Evolutionary conservation across 1,140 invertebrate species (phyloP).

Genomic region (Drosophila nannoptera): DNA sequence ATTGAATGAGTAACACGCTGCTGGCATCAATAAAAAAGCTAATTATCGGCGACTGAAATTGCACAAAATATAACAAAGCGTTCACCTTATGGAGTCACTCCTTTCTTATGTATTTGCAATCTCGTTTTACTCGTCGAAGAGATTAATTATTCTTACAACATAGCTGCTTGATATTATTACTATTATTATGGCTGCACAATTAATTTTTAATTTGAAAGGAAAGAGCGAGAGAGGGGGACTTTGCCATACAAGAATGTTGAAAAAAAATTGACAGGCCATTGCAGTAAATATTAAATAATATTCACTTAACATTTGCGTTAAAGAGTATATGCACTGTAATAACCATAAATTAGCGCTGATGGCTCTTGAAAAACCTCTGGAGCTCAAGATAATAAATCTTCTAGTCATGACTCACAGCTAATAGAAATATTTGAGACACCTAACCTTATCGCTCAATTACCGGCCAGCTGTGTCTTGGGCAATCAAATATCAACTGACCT

Average conservation of each 20-base stretch:
- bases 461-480: constrained; percentile 6
- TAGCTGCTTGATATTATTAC: too few species aligned
- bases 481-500: not conserved
- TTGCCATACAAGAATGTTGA: too few species aligned
- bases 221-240: too few species aligned
- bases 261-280: too few species aligned
- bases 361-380: not conserved
- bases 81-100: too few species aligned
- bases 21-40: constrained; percentile 1
- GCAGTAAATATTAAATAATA: not conserved
- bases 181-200: too few species aligned
- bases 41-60: not conserved
- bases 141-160: too few species aligned
- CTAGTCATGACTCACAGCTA: not conserved
- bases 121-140: too few species aligned
- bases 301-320: not conserved
- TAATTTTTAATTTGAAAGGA: too few species aligned
- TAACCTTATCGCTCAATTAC: constrained; percentile 4
- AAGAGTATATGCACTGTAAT: not conserved
- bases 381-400: constrained; percentile 12
- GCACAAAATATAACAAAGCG: too few species aligned
- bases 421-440: constrained; percentile 11
- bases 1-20: constrained; percentile 28
- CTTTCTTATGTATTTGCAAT: too few species aligned
- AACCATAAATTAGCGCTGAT: not conserved